Conservation (phyloP, 2,113 vertebrate species). For the Scartelaos histophorus region DNA sequence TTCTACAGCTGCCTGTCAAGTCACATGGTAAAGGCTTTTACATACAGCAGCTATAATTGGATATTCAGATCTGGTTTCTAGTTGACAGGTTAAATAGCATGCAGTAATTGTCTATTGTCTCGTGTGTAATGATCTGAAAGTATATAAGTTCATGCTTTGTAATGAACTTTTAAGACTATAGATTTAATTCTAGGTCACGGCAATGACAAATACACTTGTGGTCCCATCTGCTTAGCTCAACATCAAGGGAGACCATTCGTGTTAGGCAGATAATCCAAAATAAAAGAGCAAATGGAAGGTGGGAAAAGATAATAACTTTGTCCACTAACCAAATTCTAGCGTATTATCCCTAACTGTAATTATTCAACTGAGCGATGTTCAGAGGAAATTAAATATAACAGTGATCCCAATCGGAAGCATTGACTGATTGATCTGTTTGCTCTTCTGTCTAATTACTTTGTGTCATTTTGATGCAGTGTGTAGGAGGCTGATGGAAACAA, state of each 20-base stretch:
- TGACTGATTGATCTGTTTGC: conserved; percentile 61
- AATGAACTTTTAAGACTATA: neutral
- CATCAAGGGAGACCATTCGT: neutral
- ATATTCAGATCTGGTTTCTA: neutral
- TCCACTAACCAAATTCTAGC: conserved; percentile 42
- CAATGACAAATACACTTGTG: conserved; percentile 30
- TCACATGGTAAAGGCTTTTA: neutral
- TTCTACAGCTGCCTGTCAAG: neutral
- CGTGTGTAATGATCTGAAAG: neutral
- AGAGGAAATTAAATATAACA: conserved; percentile 66
- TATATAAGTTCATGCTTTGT: neutral
- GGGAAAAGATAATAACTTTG: conserved; percentile 52
- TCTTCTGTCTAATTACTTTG: conserved; percentile 56
- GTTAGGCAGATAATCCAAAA: neutral
- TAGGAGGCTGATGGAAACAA: conserved; percentile 35
- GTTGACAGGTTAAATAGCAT: neutral
- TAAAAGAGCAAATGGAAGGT: conserved; percentile 18
- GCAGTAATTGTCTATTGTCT: neutral
- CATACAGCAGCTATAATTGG: neutral
- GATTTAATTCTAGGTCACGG: neutral
- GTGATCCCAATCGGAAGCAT: conserved; percentile 25
- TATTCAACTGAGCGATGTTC: conserved; percentile 52
- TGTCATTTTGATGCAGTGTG: conserved; percentile 42
- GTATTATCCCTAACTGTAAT: conserved; percentile 23
- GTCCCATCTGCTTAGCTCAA: conserved; percentile 13